Evolutionary conservation across 2,888 invertebrate species (phyloP), one percentile per base, ranked within the genome.

Genomic region (Lapara coniferarum): DNA sequence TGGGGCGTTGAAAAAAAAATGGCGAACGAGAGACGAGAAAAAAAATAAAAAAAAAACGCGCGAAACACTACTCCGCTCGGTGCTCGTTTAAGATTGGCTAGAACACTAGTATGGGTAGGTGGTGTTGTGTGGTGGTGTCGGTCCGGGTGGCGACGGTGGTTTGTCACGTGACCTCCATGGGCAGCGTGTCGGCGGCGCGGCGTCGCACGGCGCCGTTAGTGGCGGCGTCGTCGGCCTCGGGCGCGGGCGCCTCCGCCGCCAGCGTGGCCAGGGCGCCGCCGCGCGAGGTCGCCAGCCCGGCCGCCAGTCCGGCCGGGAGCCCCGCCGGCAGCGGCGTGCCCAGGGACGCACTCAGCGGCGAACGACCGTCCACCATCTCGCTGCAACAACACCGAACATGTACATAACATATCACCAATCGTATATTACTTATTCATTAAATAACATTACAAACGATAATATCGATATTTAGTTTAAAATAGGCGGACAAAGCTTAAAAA

Each of bases 91-190:
- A 58, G 44, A 66, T 66, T 58, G 72, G 78, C 78, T 82, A 84
- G 76, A 80, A 84, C 67, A 78, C 82, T 59, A 82, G 66, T 13
- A 84, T 76, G 7, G 83, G 79, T 69, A 76, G 66, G 69, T 67
- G 14, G 73, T 69, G 12, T 75, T 71, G 37, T 73, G 69, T 52
- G 49, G 68, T 44, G 58, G 55, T 2, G 63, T 66, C 44, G 70
- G 63, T 14, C 13, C 14, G 44, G n/a, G 67, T 57, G 66, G n/a
- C 56, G 52, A 70, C 55, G 72, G 66, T 25, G 37, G 70, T 51
- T 77, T 83, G 92, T 93, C 92, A 93, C 92, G 93, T 93, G 85
- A 93, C 93, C 85, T 92, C 90, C 93, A 93, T 91, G 72, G 92
- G 92, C 66, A 90, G 82, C 46, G 86, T 83, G 83, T 89, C 91